phyloP scores from a whole-genome alignment of 2,888 invertebrate genomes.

The Drosophila eohydei region DNA sequence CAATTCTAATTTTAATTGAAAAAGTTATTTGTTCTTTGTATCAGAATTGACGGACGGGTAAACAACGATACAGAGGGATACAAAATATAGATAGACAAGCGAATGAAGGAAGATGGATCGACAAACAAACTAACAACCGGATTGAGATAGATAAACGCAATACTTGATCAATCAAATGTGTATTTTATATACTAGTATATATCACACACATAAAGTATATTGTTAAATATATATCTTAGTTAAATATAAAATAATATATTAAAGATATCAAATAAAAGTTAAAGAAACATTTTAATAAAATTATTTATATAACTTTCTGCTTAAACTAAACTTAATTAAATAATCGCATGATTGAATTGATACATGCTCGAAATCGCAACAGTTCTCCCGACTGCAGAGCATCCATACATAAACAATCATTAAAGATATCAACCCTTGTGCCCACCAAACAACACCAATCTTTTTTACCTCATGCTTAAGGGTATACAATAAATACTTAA shows the following conservation, averaged over 20 bases:
- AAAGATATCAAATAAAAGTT: neutral
- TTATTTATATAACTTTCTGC: neutral
- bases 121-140: too few relatives aligned
- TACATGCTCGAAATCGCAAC: neutral
- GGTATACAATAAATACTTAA: constrained; percentile 18
- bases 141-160: neutral
- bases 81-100: too few relatives aligned
- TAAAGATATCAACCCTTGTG: constrained; percentile 1
- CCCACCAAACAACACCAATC: neutral
- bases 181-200: neutral
- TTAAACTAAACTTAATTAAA: neutral
- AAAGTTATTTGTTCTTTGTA: too few relatives aligned
- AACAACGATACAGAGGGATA: too few relatives aligned
- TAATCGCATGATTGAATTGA: too few relatives aligned
- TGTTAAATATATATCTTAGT: too few relatives aligned
- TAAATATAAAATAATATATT: neutral
- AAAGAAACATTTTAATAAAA: neutral
- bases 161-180: neutral
- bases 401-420: neutral
- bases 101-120: too few relatives aligned
- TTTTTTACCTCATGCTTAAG: constrained; percentile 6
- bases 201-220: too few relatives aligned
- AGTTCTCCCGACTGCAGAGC: neutral
- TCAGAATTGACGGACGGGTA: too few relatives aligned
- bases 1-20: too few relatives aligned